Base-by-base conservation (phyloP, 2,888 invertebrate genomes). In the Scrobipalpa atriplicella region DNA sequence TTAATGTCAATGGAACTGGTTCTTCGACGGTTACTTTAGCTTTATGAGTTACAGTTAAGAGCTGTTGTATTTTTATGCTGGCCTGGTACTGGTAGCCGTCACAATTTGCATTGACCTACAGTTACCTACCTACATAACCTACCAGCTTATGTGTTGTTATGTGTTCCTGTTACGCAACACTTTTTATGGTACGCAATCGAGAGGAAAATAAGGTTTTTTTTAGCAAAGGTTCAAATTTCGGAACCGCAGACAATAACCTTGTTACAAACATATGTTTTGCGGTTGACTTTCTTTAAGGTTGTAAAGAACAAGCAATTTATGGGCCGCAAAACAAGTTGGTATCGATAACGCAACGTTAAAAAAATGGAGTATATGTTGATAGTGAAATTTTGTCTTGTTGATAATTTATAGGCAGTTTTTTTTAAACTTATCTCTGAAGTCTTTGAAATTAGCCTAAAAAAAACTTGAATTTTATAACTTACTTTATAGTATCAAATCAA, bases 141-240 rank as follows among this genome's bases (percentile, higher is more conserved):
- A 82, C 78, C n/a, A 18, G 47, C 21, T 77, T 72, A 21, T 56
- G 54, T 56, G 69, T 43, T 43, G 3, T 70, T 75, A 81, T 85
- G 80, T 74, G 80, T 86, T 84, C 87, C 87, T 86, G 78, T 84
- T 87, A 85, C 70, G 73, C 74, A 75, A 74, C 81, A 83, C 82
- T 85, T 86, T 85, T 84, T 83, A 83, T 78, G 73, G 70, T 68
- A 64, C 60, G 16, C 61, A 61, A 60, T 41, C 41, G 61, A 61
- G 61, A 61, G 61, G 61, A 29, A 63, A 51, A 51, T 63, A 29
- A 13, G 0, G 43, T 62, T 47, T 43, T 62, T 43, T 6, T 47
- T 18, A 7, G 29, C 29, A 56, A 43, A n/a, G 43, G 43, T n/a
- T 43, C 43, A 43, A 43, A 11, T 41, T 41, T 41, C 41, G 11